Percentiles rank a stretch among this genome's conserved stretches.
Conservation (phyloP, 2,113 vertebrate genomes). For the Saiga tatarica region DNA sequence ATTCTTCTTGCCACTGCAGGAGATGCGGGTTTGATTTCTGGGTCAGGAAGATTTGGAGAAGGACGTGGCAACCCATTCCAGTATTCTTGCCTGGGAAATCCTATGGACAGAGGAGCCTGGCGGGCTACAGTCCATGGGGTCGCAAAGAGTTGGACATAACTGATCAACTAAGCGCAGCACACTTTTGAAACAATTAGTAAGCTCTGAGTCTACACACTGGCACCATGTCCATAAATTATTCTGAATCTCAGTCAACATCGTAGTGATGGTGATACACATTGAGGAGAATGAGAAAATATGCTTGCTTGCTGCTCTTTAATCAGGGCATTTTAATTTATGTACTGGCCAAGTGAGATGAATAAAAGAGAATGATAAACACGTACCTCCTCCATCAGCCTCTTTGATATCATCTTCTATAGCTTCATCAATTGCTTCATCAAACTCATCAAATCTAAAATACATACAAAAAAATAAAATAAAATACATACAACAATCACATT, state of each 20-base stretch:
- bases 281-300: neutral
- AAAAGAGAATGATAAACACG: constrained; percentile 46
- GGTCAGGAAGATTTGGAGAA: neutral
- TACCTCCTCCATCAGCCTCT: constrained; percentile 91
- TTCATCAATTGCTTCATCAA: constrained; percentile 98
- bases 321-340: neutral
- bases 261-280: neutral
- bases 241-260: neutral
- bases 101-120: neutral
- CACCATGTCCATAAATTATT: neutral
- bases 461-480: constrained; percentile 81
- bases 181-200: neutral
- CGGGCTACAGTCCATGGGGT: neutral
- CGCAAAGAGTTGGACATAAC: neutral
- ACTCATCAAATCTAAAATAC: constrained; percentile 95
- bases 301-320: neutral
- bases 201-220: neutral
- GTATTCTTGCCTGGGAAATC: neutral
- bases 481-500: constrained; percentile 42
- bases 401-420: constrained; percentile 97
- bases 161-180: neutral
- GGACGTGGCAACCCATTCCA: neutral
- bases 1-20: neutral
- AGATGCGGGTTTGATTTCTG: neutral
- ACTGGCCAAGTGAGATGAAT: neutral